These are phyloP conservation scores for Linyphia triangularis DNA, from an alignment of 2,888 invertebrate species.

Conservation along the genomic window DNA sequence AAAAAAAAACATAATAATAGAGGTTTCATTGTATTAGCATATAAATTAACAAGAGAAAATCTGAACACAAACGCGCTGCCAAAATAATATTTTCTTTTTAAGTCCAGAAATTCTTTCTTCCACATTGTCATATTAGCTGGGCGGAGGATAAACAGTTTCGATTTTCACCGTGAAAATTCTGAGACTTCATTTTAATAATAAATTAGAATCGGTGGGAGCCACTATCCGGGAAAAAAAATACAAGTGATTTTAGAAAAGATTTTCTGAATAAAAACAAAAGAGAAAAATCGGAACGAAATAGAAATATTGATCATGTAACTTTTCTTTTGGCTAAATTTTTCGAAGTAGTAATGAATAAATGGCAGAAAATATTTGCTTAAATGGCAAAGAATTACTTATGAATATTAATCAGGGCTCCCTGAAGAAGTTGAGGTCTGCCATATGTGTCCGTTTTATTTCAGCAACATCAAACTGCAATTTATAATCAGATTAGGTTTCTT, in stretches of 20 bases:
- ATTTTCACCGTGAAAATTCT: not conserved
- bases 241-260: not conserved
- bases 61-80: not conserved
- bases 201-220: not conserved
- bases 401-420: slow-evolving; percentile 50
- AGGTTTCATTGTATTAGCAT: slow-evolving; percentile 24
- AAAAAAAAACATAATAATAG: no score
- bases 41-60: slow-evolving; percentile 15
- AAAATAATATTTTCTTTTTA: not conserved
- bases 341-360: slow-evolving; percentile 58
- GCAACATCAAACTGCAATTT: slow-evolving; percentile 48
- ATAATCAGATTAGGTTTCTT: slow-evolving; percentile 6
- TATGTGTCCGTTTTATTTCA: slow-evolving; percentile 40
- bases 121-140: not conserved
- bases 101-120: slow-evolving; percentile 3
- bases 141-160: not conserved
- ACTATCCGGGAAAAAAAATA: not conserved
- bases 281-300: not conserved
- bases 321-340: not conserved
- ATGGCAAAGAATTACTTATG: slow-evolving; percentile 48
- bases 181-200: slow-evolving; percentile 37
- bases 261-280: not conserved
- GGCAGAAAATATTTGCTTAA: slow-evolving; percentile 47
- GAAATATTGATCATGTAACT: not conserved
- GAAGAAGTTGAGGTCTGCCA: slow-evolving; percentile 26